Conservation (phyloP, 2,113 vertebrate species). For the Saguinus imperator region DNA sequence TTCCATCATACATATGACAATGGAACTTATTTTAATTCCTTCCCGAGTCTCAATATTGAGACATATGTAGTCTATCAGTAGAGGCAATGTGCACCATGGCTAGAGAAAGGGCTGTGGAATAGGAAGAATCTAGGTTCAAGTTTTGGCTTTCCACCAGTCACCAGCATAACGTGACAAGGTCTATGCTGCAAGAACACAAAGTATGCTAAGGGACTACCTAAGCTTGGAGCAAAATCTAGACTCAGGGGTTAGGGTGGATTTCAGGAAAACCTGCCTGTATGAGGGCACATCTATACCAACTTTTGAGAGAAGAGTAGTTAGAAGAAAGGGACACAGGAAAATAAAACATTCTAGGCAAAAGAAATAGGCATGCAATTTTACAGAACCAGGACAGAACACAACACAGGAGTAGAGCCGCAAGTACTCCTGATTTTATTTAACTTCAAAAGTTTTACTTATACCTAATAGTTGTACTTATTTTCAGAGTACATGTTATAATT, state of each 20-base stretch:
- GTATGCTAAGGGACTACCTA: background rate
- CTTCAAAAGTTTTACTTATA: background rate
- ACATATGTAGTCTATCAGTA: background rate
- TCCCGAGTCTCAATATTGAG: background rate
- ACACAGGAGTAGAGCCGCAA: background rate
- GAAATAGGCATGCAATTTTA: background rate
- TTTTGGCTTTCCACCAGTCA: background rate
- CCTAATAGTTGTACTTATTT: background rate
- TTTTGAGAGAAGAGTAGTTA: background rate
- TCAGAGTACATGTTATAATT: background rate
- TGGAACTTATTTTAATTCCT: background rate
- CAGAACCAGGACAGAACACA: background rate
- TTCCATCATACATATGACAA: background rate
- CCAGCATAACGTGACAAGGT: background rate
- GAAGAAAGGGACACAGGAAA: background rate
- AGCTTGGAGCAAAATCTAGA: background rate
- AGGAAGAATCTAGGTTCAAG: background rate
- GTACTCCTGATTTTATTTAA: background rate
- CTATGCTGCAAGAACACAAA: background rate
- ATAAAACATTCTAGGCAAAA: background rate
- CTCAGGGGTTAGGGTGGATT: background rate
- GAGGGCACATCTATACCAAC: background rate
- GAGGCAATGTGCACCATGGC: background rate
- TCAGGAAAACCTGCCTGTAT: background rate
- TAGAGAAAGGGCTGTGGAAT: background rate